Base-by-base conservation (phyloP, 2,888 invertebrate species). In the Amiota communis region DNA sequence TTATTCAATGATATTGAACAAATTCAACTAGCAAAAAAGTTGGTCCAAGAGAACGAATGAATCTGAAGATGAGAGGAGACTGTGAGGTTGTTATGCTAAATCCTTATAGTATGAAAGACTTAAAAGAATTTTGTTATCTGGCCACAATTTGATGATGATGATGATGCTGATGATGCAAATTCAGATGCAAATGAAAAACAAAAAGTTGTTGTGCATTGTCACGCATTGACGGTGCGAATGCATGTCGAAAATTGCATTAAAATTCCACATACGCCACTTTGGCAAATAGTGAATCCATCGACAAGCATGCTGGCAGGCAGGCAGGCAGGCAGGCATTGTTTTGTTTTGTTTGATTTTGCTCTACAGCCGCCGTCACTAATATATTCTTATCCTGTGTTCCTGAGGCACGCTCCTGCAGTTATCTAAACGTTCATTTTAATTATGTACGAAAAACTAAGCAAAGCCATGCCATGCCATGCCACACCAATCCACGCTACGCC, bases 231-330 rank as follows among this genome's bases (percentile, higher is more conserved):
- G 53, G n/a, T 51, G 53, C 53, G 53, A 51, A 17, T 20, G 59
- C 53, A 51, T n/a, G 59, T 59, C 2, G 59, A 20, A 20, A 59
- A 59, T 59, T 59, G 59, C 20, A 59, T 59, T 59, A 20, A 59
- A 59, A 59, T 59, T 17, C 20, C 59, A 17, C 20, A 20, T 15
- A 11, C 20, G 59, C 11, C 20, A 11, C 17, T 17, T n/a, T 53
- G n/a, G n/a, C 15, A 59, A 59, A 17, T 47, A 11, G 12, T 48
- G 13, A 15, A 47, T 17, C 8, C 20, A 48, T 15, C 36, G 20
- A 64, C n/a, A 36, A 23, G 36, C n/a, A n/a, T n/a, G n/a, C n/a
- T n/a, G n/a, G n/a, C n/a, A 23, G 36, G 36, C 36, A 36, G 6
- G 36, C 36, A 36, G 6, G 36, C 36, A 36, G 36, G 36, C 36